Percentiles rank a stretch among this genome's conserved stretches.
Evolutionary conservation across 2,113 vertebrate species (phyloP).

Genomic region (Bettongia penicillata): DNA sequence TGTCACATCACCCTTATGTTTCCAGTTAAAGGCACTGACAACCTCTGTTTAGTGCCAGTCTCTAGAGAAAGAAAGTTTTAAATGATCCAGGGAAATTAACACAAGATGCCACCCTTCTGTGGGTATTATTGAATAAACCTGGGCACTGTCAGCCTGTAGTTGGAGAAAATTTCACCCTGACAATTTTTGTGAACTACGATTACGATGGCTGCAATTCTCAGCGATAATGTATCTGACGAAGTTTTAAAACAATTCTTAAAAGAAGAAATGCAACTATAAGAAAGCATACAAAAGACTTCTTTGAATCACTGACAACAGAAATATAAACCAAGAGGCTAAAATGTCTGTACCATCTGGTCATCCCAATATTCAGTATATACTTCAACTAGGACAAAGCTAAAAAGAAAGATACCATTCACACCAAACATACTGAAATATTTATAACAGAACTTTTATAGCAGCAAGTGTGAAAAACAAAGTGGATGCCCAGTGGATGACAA

Average conservation of each 20-base stretch:
- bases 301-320: neutral
- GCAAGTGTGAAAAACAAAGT: neutral
- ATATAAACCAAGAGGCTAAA: neutral
- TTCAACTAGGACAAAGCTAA: neutral
- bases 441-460: neutral
- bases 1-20: neutral
- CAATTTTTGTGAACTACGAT: neutral
- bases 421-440: neutral
- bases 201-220: neutral
- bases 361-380: neutral
- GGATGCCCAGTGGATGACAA: neutral
- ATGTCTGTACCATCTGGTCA: neutral
- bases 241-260: neutral
- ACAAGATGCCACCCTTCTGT: neutral
- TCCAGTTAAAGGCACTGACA: neutral
- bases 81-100: neutral
- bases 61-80: neutral
- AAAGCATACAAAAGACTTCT: neutral
- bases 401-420: neutral
- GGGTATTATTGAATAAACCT: neutral
- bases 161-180: neutral
- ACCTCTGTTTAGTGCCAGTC: neutral
- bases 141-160: neutral
- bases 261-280: neutral
- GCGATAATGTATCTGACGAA: neutral